A percentile compares a stretch with the other conserved stretches of the same genome.
Conservation (phyloP, 1,140 invertebrate species). For the Zaprionus tsacasi region DNA sequence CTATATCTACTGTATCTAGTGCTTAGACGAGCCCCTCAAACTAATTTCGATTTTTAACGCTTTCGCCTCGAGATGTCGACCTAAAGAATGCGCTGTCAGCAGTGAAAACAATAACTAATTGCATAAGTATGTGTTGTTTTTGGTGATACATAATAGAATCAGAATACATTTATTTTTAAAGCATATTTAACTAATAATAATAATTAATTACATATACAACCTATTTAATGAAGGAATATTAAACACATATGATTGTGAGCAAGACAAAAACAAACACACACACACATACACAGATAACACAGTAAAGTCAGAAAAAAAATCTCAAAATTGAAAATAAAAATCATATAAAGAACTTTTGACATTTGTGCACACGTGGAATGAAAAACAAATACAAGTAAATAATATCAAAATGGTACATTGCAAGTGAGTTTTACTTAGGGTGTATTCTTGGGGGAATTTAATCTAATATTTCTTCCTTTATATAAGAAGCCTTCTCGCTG, state of each 20-base stretch:
- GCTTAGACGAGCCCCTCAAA: neutral
- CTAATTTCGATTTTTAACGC: conserved; percentile 16
- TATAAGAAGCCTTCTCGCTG: too few species aligned
- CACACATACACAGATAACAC: conserved; percentile 15
- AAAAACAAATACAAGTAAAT: conserved; percentile 74
- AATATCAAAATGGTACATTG: conserved; percentile 62
- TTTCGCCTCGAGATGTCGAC: conserved; percentile 15
- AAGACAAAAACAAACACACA: conserved; percentile 31
- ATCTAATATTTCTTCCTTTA: neutral
- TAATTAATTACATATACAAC: conserved; percentile 49
- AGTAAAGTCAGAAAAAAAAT: conserved; percentile 15
- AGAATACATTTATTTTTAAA: conserved; percentile 73
- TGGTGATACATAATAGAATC: conserved; percentile 66
- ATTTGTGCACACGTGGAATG: conserved; percentile 73
- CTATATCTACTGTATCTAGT: neutral
- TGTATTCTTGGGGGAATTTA: neutral
- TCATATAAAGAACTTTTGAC: conserved; percentile 55
- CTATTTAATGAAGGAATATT: conserved; percentile 62
- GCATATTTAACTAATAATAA: conserved; percentile 58
- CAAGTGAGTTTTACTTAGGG: conserved; percentile 6
- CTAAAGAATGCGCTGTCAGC: neutral
- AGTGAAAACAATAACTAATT: conserved; percentile 64
- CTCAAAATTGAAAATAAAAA: conserved; percentile 33
- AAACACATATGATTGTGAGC: conserved; percentile 75
- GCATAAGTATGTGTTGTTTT: conserved; percentile 74